Evolutionary conservation across 2,888 invertebrate species (phyloP), one percentile per base, ranked within the genome.

Genomic region (Idaea straminata): DNA sequence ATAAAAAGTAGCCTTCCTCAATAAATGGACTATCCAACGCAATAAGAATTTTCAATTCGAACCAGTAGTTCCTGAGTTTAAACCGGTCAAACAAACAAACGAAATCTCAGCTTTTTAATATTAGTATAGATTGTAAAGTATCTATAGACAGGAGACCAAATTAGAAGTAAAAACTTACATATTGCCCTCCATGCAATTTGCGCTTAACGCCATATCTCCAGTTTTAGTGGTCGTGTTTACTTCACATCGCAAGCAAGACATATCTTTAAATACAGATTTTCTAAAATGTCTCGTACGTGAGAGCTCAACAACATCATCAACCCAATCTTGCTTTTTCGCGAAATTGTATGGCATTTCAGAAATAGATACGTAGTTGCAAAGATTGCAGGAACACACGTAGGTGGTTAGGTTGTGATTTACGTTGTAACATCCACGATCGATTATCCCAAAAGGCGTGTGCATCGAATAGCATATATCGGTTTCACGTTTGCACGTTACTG

Each of bases 371-470:
- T 83, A 80, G 79, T 91, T 91, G 78, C 91, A 91, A 63, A 89
- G 82, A 80, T 91, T 88, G 76, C 90, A 89, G 61, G 87, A 80
- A 73, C 91, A 91, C 61, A 88, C 87, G 74, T 84, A 89, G 60
- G 81, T 83, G 61, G 84, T 81, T 34, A 85, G 71, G 69, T 87
- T 87, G 65, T 78, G 77, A 73, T 86, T 82, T 67, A 82, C 67
- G 75, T 86, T 87, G 73, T 77, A 86, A 73, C 91, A 91, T 70
- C 89, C 90, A 68, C 91, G 84, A 66, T 86, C 84, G 58, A 91
- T 76, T 69, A 91, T 75, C 15, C 91, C 91, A 66, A 91, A 91
- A 58, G 91, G 91, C 35, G 89, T 91, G 68, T 89, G 89, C 75
- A 82, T 77, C 7, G 88, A 82, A 75, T 86, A 90, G 75, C 91